phyloP scores from a whole-genome alignment of 2,113 vertebrate species.

The Scopus umbretta region DNA sequence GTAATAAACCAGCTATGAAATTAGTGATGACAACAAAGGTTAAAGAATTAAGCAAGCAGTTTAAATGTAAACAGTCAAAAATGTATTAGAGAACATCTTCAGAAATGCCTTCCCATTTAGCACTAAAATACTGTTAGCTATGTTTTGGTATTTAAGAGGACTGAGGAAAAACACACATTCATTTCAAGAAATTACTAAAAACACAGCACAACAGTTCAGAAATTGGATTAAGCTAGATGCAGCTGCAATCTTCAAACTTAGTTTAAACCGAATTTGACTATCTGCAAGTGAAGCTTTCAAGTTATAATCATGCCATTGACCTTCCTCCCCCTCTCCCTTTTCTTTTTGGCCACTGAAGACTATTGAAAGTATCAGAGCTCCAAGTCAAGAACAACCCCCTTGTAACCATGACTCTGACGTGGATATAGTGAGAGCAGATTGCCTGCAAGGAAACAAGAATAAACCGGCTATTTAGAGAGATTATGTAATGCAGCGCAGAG shows the following conservation, averaged over 20 bases:
- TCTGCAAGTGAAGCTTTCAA: background rate
- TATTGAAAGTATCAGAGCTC: conserved; percentile 6
- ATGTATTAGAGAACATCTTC: background rate
- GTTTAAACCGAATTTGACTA: conserved; percentile 15
- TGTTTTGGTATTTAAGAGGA: background rate
- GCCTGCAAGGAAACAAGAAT: conserved; percentile 55
- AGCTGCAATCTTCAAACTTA: conserved; percentile 14
- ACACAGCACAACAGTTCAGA: background rate
- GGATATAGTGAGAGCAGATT: conserved; percentile 47
- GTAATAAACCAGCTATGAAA: background rate
- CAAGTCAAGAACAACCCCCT: conserved; percentile 38
- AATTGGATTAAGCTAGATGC: background rate
- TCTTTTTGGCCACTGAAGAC: conserved; percentile 11
- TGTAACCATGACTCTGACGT: background rate
- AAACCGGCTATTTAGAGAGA: conserved; percentile 57
- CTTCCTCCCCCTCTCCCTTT: background rate
- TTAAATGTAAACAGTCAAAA: background rate
- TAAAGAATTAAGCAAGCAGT: conserved; percentile 7
- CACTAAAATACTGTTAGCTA: background rate
- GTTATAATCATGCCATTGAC: conserved; percentile 4
- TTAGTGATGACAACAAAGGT: background rate
- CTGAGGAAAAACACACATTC: background rate
- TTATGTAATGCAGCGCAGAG: background rate
- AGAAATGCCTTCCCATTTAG: background rate
- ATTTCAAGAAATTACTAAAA: conserved; percentile 20